These are phyloP conservation scores for Lucilia cuprina DNA, from an alignment of 1,140 invertebrate genomes.

Conservation along the genomic window DNA sequence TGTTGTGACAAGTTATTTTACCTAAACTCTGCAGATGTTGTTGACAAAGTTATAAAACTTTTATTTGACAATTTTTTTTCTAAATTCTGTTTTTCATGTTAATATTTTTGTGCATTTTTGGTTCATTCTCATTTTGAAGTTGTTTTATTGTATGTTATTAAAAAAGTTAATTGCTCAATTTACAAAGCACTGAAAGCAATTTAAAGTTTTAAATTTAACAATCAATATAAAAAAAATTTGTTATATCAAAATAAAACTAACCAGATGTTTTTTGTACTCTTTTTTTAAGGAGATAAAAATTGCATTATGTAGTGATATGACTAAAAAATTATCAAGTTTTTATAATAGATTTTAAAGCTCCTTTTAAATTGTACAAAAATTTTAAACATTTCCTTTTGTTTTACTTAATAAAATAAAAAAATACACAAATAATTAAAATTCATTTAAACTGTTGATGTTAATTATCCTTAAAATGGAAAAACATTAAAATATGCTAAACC, in stretches of 20 bases:
- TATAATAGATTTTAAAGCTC: too few relatives aligned
- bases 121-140: too few relatives aligned
- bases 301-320: too few relatives aligned
- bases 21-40: neutral
- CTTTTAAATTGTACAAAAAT: too few relatives aligned
- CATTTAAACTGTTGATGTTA: neutral
- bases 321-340: too few relatives aligned
- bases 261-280: too few relatives aligned
- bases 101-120: neutral
- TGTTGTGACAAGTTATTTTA: neutral
- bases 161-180: neutral
- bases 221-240: too few relatives aligned
- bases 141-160: neutral
- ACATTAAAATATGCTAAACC: neutral
- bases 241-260: too few relatives aligned
- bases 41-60: constrained; percentile 18
- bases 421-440: neutral
- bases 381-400: neutral
- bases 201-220: neutral
- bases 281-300: too few relatives aligned
- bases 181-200: neutral
- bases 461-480: neutral
- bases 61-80: neutral
- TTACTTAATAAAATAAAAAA: neutral
- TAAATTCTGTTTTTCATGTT: neutral